Evolutionary conservation across 37 sponge, comb jelly and placozoan genomes (phyloP).

Genomic region (Hexactinellida sp.): DNA sequence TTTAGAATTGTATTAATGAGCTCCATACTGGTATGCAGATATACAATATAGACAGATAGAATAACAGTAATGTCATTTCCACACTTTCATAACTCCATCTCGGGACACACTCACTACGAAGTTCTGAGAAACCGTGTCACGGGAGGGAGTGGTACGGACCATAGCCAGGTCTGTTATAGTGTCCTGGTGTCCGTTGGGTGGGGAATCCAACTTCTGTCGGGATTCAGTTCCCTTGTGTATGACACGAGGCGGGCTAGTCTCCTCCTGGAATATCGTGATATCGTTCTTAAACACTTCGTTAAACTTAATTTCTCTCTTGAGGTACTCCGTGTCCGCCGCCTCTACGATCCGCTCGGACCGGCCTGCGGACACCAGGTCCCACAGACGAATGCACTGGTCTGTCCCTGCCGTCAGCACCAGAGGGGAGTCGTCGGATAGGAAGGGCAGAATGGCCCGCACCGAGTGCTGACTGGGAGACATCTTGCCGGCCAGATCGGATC

Average conservation of each 20-base stretch:
- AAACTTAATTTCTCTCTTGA: constrained; percentile 23
- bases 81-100: constrained; percentile 62
- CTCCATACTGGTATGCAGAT: too few relatives aligned
- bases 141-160: constrained; percentile 26
- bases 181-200: constrained; percentile 49
- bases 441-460: constrained; percentile 32
- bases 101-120: constrained; percentile 50
- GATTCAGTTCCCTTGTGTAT: constrained; percentile 21
- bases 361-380: constrained; percentile 46
- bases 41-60: not conserved
- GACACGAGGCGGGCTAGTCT: not conserved
- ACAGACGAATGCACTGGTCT: constrained; percentile 48
- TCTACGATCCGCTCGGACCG: constrained; percentile 33
- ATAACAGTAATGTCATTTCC: constrained; percentile 33
- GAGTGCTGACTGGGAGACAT: constrained; percentile 8
- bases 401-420: constrained; percentile 61
- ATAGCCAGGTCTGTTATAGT: constrained; percentile 59
- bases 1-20: too few relatives aligned
- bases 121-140: constrained; percentile 8
- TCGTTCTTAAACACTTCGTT: constrained; percentile 15
- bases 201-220: not conserved
- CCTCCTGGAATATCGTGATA: not conserved
- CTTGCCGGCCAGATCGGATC: constrained; percentile 31
- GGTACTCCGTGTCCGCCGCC: constrained; percentile 4
- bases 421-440: constrained; percentile 32